phyloP scores from a whole-genome alignment of 2,113 vertebrate species.

The Apeltes quadracus region DNA sequence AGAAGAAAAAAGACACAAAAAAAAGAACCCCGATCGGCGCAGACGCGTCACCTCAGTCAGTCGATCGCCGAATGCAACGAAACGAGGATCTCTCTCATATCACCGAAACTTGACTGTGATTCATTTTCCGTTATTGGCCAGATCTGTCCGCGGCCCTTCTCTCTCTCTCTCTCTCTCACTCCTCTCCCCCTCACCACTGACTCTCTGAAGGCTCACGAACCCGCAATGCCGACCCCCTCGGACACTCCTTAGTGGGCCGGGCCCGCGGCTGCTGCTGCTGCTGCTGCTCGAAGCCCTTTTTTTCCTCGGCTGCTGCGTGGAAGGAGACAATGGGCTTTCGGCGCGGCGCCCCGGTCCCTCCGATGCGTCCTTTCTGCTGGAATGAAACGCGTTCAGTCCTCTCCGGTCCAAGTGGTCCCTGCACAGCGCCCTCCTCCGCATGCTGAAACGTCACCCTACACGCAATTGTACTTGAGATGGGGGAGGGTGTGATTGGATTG shows the following conservation, averaged over 20 bases:
- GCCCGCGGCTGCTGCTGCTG: slow-evolving; percentile 39
- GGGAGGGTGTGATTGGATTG: slow-evolving; percentile 76
- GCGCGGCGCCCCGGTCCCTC: slow-evolving; percentile 72
- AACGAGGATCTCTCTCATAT: slow-evolving; percentile 80
- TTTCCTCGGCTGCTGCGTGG: slow-evolving; percentile 64
- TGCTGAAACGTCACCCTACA: slow-evolving; percentile 80
- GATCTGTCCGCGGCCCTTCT: slow-evolving; percentile 63
- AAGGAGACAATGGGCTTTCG: slow-evolving; percentile 80
- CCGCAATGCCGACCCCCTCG: slow-evolving; percentile 67
- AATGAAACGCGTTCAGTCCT: slow-evolving; percentile 78
- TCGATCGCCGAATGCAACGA: slow-evolving; percentile 74
- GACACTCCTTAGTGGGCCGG: slow-evolving; percentile 69
- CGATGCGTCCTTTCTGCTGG: slow-evolving; percentile 69
- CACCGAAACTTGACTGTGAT: slow-evolving; percentile 79
- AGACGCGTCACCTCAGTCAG: slow-evolving; percentile 75
- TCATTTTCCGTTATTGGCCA: slow-evolving; percentile 80
- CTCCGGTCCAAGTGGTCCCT: slow-evolving; percentile 76
- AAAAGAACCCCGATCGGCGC: slow-evolving; percentile 34
- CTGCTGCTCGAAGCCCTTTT: slow-evolving; percentile 40
- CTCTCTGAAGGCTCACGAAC: slow-evolving; percentile 50
- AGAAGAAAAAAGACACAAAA: not conserved
- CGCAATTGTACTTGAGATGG: slow-evolving; percentile 79
- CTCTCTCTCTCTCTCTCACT: not conserved
- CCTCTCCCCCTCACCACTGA: not conserved
- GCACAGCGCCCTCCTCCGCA: slow-evolving; percentile 80